phyloP scores from a whole-genome alignment of 1,140 invertebrate genomes.

The Drosophila hydei region DNA sequence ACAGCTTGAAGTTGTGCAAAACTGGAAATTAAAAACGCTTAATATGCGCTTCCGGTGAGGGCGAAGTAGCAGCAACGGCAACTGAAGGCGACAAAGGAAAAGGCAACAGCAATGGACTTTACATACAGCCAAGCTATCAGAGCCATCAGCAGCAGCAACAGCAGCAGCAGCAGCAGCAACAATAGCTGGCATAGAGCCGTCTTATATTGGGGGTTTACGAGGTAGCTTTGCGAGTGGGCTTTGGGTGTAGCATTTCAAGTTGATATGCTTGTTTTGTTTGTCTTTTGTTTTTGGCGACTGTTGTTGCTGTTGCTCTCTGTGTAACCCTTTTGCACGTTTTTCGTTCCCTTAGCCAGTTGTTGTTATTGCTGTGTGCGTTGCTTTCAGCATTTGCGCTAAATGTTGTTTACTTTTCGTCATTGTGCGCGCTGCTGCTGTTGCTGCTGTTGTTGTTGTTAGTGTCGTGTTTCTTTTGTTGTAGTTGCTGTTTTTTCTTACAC shows the following conservation, averaged over 20 bases:
- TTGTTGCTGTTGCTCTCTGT: constrained; percentile 41
- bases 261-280: constrained; percentile 79
- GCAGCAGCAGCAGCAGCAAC: constrained; percentile 30
- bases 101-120: constrained; percentile 20
- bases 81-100: constrained; percentile 17
- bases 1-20: constrained; percentile 70
- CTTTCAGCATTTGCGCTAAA: constrained; percentile 57
- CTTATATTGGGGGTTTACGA: constrained; percentile 1
- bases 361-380: constrained; percentile 17
- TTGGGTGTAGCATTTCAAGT: constrained; percentile 60
- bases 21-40: constrained; percentile 78
- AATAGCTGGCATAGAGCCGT: neutral
- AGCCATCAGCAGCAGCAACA: constrained; percentile 48
- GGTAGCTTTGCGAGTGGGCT: neutral
- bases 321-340: constrained; percentile 21
- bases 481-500: constrained; percentile 18
- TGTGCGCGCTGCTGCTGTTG: constrained; percentile 63
- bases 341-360: constrained; percentile 32
- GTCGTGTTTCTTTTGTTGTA: constrained; percentile 66
- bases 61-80: constrained; percentile 12
- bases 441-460: constrained; percentile 55
- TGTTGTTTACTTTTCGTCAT: constrained; percentile 80
- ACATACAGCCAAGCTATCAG: constrained; percentile 41
- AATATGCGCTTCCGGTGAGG: constrained; percentile 76
- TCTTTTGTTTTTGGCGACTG: constrained; percentile 61